A percentile compares a stretch with the other conserved stretches of the same genome.
phyloP scores from a whole-genome alignment of 1,140 invertebrate species.

The Parasteatoda tepidariorum region DNA sequence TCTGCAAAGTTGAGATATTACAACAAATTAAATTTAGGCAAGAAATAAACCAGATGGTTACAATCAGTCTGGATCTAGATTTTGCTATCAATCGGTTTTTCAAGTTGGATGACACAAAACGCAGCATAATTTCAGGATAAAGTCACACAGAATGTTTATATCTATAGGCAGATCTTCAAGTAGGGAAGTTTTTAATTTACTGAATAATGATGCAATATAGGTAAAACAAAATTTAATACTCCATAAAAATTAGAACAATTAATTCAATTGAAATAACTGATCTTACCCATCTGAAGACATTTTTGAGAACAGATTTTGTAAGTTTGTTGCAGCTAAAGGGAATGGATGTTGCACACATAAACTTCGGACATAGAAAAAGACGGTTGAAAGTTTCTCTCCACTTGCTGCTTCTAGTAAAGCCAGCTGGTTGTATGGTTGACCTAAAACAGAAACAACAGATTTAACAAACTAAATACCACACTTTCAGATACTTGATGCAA shows the following conservation, averaged over 20 bases:
- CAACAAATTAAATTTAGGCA: too few species aligned
- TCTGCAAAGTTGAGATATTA: too few species aligned
- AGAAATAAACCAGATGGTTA: too few species aligned
- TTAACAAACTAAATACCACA: neutral
- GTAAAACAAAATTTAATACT: neutral
- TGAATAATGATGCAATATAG: too few species aligned
- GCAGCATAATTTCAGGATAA: too few species aligned
- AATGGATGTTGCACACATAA: conserved; percentile 85
- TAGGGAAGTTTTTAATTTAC: too few species aligned
- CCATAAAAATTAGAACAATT: neutral
- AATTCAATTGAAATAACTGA: neutral
- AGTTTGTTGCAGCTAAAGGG: conserved; percentile 82
- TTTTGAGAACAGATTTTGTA: conserved; percentile 74
- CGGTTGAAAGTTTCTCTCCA: conserved; percentile 83
- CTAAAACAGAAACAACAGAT: conserved; percentile 62
- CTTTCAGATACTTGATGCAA: neutral
- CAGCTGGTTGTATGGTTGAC: conserved; percentile 89
- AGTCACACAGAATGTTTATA: too few species aligned
- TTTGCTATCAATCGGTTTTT: too few species aligned
- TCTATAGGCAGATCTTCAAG: too few species aligned
- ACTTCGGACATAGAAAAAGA: conserved; percentile 86
- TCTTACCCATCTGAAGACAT: conserved; percentile 67
- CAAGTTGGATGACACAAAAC: too few species aligned
- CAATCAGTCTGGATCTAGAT: too few species aligned
- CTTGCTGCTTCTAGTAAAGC: conserved; percentile 83